phyloP scores from a whole-genome alignment of 2,888 invertebrate genomes.

The Molanna angustata region DNA sequence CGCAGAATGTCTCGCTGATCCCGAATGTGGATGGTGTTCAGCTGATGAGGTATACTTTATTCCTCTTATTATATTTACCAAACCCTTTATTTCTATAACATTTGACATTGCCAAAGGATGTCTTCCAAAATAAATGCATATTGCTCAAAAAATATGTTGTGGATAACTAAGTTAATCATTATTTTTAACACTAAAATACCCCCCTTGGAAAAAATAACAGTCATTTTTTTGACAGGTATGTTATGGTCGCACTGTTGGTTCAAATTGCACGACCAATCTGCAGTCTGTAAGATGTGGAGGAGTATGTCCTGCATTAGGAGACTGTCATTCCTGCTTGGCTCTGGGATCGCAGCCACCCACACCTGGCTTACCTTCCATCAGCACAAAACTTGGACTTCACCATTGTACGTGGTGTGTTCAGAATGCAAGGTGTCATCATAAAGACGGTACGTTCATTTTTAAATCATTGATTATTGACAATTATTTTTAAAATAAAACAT shows the following conservation, averaged over 20 bases:
- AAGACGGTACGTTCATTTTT: constrained; percentile 58
- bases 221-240: constrained; percentile 55
- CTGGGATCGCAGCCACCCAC: constrained; percentile 59
- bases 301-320: constrained; percentile 83
- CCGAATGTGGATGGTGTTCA: constrained; percentile 94
- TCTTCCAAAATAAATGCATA: too few species aligned
- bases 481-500: too few species aligned
- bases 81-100: too few species aligned
- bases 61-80: too few species aligned
- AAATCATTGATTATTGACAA: too few species aligned
- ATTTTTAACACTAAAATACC: background rate
- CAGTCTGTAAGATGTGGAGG: constrained; percentile 86
- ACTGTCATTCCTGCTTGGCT: constrained; percentile 88
- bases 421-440: constrained; percentile 85
- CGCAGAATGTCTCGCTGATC: constrained; percentile 82
- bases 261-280: constrained; percentile 87
- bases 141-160: too few species aligned
- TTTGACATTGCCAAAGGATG: too few species aligned
- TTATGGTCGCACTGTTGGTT: constrained; percentile 80
- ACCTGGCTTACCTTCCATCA: constrained; percentile 56
- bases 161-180: background rate
- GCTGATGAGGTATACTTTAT: constrained; percentile 59
- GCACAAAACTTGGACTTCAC: constrained; percentile 72
- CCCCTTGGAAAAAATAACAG: background rate
- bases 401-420: constrained; percentile 94